phyloP scores from a whole-genome alignment of 2,113 vertebrate genomes.

The Pelvicachromis taeniatus region DNA sequence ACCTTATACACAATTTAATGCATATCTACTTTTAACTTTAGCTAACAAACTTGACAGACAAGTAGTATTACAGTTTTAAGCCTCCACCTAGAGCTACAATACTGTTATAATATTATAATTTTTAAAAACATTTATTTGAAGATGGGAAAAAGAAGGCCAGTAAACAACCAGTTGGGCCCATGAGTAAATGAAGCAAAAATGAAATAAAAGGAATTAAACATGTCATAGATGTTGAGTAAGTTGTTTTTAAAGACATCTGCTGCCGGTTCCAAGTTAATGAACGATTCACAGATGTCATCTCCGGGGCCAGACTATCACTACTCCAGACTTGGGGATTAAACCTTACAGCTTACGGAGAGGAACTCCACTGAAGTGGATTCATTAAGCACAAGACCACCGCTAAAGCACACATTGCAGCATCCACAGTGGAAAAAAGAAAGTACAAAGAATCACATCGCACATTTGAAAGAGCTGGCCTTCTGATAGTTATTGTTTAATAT shows the following conservation, averaged over 20 bases:
- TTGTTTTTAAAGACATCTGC: conserved; percentile 70
- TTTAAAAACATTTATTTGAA: background rate
- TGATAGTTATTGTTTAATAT: background rate
- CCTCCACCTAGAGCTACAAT: background rate
- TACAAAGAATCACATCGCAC: background rate
- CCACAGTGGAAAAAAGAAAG: conserved; percentile 5
- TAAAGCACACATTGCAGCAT: conserved; percentile 35
- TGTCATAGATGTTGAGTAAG: conserved; percentile 22
- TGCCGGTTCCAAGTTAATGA: conserved; percentile 73
- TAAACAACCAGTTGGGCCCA: background rate
- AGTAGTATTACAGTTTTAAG: background rate
- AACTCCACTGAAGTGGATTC: conserved; percentile 65
- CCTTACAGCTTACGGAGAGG: conserved; percentile 46
- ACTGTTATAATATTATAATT: background rate
- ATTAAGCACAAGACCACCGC: conserved; percentile 62
- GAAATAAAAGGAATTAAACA: conserved; percentile 12
- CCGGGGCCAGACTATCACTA: conserved; percentile 68
- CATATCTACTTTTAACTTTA: background rate
- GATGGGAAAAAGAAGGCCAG: background rate
- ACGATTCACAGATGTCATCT: conserved; percentile 75
- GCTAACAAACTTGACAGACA: background rate
- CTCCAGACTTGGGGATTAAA: conserved; percentile 68
- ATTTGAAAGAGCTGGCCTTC: background rate
- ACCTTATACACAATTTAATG: background rate
- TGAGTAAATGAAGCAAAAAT: background rate